Conservation (phyloP, 2,888 invertebrate species). For the Polyommatus icarus region DNA sequence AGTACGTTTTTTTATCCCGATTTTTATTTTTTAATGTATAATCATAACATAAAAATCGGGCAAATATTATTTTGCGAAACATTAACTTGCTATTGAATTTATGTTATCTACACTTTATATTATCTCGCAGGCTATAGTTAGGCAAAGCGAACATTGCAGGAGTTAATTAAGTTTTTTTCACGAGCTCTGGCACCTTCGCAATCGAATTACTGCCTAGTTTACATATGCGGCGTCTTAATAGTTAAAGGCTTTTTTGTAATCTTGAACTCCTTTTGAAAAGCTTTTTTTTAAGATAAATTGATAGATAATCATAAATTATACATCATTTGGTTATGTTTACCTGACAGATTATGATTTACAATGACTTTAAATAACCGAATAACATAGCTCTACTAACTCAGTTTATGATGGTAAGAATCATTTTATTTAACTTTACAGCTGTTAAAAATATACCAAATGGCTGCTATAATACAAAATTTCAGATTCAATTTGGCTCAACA, state of each 20-base stretch:
- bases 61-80: too few species aligned
- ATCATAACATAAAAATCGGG: too few species aligned
- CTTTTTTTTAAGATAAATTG: too few species aligned
- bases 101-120: background rate
- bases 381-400: too few species aligned
- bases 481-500: background rate
- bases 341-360: too few species aligned
- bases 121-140: conserved; percentile 19
- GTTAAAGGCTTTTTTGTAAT: background rate
- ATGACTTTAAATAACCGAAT: too few species aligned
- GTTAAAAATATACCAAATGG: background rate
- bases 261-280: background rate
- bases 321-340: too few species aligned
- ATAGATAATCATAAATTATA: too few species aligned
- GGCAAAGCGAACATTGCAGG: conserved; percentile 25
- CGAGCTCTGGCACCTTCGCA: conserved; percentile 28
- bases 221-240: conserved; percentile 25
- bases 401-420: too few species aligned
- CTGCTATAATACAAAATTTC: background rate
- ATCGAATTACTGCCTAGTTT: conserved; percentile 34
- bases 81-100: background rate
- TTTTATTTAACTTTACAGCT: too few species aligned
- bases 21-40: too few species aligned
- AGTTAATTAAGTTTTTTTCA: conserved; percentile 36
- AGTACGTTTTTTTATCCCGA: too few species aligned